Base-by-base conservation (phyloP, 2,888 invertebrate species). In the Meghimatium bilineatum region DNA sequence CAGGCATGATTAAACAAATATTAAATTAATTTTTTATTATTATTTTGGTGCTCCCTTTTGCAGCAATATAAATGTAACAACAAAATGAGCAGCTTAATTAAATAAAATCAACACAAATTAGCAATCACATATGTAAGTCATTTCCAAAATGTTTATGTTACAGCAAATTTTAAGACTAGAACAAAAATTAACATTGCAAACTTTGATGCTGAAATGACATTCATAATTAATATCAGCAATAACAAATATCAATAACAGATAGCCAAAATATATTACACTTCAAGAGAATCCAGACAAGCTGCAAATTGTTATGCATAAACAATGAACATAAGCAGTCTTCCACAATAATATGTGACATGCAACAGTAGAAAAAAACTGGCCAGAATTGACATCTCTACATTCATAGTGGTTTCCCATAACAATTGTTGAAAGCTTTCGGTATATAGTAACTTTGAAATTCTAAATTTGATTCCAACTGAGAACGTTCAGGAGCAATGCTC, bases 291-390 rank as follows among this genome's bases (percentile, higher is more conserved):
- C 8, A 56, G 8, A 56, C 23, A 23, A 23, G 56, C 56, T 23
- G 23, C 6, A 56, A 56, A 3, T 14, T 56, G 17, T 23, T 17
- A 14, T 12, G 3, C 17, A 17, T 17, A 14, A 56, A 6, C 8
- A 20, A 56, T 56, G 56, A 56, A 17, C 56, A 20, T 56, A 20
- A 56, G 23, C 23, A 56, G 23, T 14, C 56, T 56, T 17, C 23
- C 56, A 56, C 56, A 63, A n/a, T 56, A n/a, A 63, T n/a, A 63
- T 56, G n/a, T n/a, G n/a, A n/a, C n/a, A 56, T 56, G 56, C 56
- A 23, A 56, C 56, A 56, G 20, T 3, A 12, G 23, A 23, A 17
- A 56, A 56, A 8, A 56, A 44, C 44, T 44, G 12, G 44, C 12
- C 12, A 44, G 5, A 44, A 44, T 44, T 8, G 44, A 5, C 44